phyloP scores from a whole-genome alignment of 1,140 invertebrate species.

The Chionoecetes opilio region DNA sequence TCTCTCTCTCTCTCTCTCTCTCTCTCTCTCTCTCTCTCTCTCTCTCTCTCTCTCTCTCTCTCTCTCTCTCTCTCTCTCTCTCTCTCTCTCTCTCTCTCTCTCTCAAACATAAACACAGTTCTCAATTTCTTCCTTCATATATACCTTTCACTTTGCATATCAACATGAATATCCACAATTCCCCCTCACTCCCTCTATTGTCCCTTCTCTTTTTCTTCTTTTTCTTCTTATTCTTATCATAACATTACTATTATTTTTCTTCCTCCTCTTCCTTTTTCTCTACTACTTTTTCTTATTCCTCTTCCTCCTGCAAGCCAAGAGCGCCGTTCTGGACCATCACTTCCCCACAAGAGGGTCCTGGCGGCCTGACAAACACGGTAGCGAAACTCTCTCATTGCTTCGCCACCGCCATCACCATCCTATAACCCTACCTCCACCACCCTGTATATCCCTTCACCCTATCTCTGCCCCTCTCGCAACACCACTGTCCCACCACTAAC shows the following conservation, averaged over 20 bases:
- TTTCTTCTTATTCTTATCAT: neutral
- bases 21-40: no score
- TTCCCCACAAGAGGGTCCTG: slow-evolving; percentile 16
- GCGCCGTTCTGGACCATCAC: slow-evolving; percentile 23
- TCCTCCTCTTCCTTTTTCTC: neutral
- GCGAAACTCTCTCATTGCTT: neutral
- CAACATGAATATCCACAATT: slow-evolving; percentile 1
- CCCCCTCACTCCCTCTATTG: neutral
- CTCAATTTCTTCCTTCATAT: neutral
- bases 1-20: slow-evolving; percentile 45
- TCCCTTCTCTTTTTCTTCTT: neutral
- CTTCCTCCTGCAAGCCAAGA: neutral
- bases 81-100: no score
- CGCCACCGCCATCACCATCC: neutral
- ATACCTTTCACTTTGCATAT: slow-evolving; percentile 29
- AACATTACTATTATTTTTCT: no score
- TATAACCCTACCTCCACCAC: no score
- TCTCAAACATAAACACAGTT: slow-evolving; percentile 5
- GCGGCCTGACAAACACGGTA: slow-evolving; percentile 24
- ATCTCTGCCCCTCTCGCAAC: no score
- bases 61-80: no score
- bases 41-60: no score
- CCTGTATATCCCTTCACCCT: no score
- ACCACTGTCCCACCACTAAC: no score
- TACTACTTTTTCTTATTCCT: no score